Evolutionary conservation across 2,797 vertebrate genomes (phyloP), one percentile per base, ranked within the genome.

Genomic region (Tragelaphus eurycerus): DNA sequence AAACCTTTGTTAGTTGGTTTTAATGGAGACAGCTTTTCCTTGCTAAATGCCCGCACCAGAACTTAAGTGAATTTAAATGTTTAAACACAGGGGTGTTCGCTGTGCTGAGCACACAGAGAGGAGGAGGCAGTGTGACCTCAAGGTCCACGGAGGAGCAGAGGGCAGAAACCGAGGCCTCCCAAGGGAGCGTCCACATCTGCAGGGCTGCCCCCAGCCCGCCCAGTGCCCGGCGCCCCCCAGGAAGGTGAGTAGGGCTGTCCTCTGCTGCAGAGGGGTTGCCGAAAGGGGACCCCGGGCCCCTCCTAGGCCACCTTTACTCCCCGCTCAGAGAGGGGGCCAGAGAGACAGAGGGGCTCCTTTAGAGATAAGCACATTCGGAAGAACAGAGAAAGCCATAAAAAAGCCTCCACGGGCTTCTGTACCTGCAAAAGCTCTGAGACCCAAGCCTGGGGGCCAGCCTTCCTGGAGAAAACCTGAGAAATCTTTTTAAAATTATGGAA

Each of bases 301-400:
- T 95, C 97, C 94, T 64, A 21, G 15, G 21, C 84, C 88, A 50
- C 67, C 25, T 95, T 97, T 96, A 96, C 96, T 83, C 95, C 95
- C 95, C 97, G 59, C 67, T 86, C 46, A 31, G 93, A 98, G 97
- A 94, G 86, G 93, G 19, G 93, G 90, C 96, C 90, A 89, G 90
- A 95, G 97, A 97, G 95, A 97, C 97, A 97, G 96, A 96, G 98
- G 96, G 88, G 94, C 97, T 97, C 94, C 95, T 97, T 98, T 94
- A 97, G 97, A 97, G 95, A 93, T 85, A 98, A 98, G 96, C 76
- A 95, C 97, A 67, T 98, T 94, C 95, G 92, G 95, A 89, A 93
- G 0, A 15, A 97, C 71, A 86, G 96, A 97, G 94, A 95, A 97
- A 98, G 98, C 3, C 0, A 31, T n/a, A 84, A 90, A 95, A 97